Evolutionary conservation across 2,113 vertebrate species (phyloP).

Genomic region (Anhinga rufa): DNA sequence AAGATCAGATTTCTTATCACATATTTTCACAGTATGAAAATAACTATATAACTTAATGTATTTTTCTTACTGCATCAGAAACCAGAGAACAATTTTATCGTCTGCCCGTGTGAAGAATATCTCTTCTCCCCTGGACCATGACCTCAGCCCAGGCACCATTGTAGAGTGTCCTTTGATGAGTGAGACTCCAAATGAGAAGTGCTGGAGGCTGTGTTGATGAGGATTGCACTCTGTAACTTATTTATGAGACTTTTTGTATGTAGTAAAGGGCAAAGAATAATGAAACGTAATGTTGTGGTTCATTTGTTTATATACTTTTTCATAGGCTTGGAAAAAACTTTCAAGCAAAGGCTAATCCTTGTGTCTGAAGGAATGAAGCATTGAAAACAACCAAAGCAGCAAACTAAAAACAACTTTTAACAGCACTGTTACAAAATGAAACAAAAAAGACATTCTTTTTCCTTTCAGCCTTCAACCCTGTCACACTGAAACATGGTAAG

Average conservation of each 20-base stretch:
- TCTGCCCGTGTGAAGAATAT: neutral
- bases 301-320: constrained; percentile 17
- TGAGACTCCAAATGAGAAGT: constrained; percentile 9
- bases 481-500: neutral
- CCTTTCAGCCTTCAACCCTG: neutral
- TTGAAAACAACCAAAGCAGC: neutral
- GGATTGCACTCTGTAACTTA: constrained; percentile 25
- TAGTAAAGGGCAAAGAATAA: constrained; percentile 44
- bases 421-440: neutral
- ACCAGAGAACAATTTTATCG: neutral
- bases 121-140: neutral
- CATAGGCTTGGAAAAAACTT: neutral
- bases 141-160: neutral
- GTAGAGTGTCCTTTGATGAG: constrained; percentile 4
- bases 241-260: constrained; percentile 12
- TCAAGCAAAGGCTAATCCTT: neutral
- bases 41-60: neutral
- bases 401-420: neutral
- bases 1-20: neutral
- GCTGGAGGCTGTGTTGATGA: constrained; percentile 21
- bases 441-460: neutral
- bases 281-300: neutral
- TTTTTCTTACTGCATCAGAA: neutral
- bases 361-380: neutral
- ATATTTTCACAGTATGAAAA: neutral